Conservation (phyloP, 2,113 vertebrate genomes). For the Mus pahari region DNA sequence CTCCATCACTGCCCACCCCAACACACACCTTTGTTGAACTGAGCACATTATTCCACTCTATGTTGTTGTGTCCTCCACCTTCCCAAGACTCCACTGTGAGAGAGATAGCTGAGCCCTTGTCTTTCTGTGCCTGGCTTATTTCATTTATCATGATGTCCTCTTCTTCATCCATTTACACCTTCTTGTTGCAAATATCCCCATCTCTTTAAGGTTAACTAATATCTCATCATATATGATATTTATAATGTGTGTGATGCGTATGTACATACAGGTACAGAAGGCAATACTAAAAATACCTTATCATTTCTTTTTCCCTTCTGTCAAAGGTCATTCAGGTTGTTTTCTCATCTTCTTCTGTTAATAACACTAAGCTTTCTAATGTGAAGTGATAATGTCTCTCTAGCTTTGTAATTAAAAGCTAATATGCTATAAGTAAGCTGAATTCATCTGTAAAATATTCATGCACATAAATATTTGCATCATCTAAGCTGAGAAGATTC, state of each 20-base stretch:
- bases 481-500: neutral
- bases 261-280: neutral
- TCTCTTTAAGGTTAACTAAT: neutral
- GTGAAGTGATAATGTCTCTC: neutral
- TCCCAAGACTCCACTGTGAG: neutral
- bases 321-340: neutral
- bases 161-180: neutral
- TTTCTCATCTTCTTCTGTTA: neutral
- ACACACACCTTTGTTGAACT: neutral
- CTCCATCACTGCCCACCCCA: no score
- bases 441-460: constrained; percentile 13
- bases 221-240: neutral
- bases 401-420: constrained; percentile 23
- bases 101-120: neutral
- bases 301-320: neutral
- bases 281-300: neutral
- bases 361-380: neutral
- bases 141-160: neutral
- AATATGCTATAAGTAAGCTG: neutral
- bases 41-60: neutral
- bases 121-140: neutral
- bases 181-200: neutral
- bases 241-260: no score
- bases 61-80: neutral
- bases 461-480: neutral